Evolutionary conservation across 2,113 vertebrate species (phyloP).

Genomic region (Oxyruncus cristatus): DNA sequence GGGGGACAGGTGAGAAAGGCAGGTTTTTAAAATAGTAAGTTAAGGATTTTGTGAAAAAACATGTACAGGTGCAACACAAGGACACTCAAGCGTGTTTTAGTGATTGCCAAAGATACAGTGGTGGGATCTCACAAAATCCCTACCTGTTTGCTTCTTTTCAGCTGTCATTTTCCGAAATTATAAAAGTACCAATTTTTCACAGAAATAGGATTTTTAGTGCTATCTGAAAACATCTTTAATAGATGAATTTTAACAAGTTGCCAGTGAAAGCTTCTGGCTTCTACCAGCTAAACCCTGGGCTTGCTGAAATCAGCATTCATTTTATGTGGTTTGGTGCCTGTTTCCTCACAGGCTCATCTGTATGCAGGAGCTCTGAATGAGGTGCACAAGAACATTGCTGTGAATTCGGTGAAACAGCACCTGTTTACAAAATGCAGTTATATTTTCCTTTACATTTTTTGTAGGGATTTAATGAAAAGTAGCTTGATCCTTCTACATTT

Average conservation of each 20-base stretch:
- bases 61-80: background rate
- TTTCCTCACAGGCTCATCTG: background rate
- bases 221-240: background rate
- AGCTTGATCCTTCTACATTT: background rate
- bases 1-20: background rate
- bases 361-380: background rate
- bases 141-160: background rate
- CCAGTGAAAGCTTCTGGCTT: background rate
- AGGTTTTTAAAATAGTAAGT: background rate
- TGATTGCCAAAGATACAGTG: background rate
- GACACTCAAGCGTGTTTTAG: background rate
- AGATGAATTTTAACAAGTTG: background rate
- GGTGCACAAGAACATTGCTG: background rate
- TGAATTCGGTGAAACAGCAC: background rate
- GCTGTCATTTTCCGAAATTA: background rate
- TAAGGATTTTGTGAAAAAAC: background rate
- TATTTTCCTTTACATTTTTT: background rate
- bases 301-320: background rate
- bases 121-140: background rate
- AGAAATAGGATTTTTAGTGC: background rate
- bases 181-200: background rate
- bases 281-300: background rate
- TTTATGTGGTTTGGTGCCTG: background rate
- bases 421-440: background rate
- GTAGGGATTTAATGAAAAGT: background rate